A percentile compares a stretch with the other conserved stretches of the same genome.
Conservation (phyloP, 2,113 vertebrate species). For the Apus apus region DNA sequence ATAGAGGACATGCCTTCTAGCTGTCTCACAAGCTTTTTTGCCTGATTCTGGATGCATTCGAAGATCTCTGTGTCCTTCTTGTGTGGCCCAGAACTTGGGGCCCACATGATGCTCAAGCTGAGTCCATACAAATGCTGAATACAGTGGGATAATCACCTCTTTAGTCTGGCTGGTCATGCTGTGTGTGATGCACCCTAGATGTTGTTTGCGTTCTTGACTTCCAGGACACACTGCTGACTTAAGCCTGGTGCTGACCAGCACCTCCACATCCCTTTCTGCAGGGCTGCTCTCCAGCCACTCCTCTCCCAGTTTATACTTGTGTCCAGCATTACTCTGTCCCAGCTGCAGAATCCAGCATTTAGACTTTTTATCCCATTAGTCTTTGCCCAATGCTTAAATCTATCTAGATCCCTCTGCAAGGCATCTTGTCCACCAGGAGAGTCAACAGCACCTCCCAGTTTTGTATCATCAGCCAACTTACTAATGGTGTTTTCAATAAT, state of each 20-base stretch:
- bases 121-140: rapidly evolving
- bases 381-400: not conserved
- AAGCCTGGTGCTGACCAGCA: not conserved
- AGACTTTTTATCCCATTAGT: not conserved
- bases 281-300: not conserved
- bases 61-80: not conserved
- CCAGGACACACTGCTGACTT: not conserved
- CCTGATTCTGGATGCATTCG: not conserved
- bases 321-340: rapidly evolving
- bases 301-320: not conserved
- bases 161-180: rapidly evolving
- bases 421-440: not conserved
- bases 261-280: not conserved
- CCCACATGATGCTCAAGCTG: not conserved
- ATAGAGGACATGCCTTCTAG: not conserved
- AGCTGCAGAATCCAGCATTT: not conserved
- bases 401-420: not conserved
- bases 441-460: not conserved
- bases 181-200: not conserved
- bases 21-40: not conserved
- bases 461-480: not conserved
- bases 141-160: not conserved
- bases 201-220: not conserved
- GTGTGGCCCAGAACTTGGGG: not conserved
- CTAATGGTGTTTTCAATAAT: not conserved